phyloP scores from a whole-genome alignment of 92 coral and sea anemone genomes.

The Heteractis magnifica region DNA sequence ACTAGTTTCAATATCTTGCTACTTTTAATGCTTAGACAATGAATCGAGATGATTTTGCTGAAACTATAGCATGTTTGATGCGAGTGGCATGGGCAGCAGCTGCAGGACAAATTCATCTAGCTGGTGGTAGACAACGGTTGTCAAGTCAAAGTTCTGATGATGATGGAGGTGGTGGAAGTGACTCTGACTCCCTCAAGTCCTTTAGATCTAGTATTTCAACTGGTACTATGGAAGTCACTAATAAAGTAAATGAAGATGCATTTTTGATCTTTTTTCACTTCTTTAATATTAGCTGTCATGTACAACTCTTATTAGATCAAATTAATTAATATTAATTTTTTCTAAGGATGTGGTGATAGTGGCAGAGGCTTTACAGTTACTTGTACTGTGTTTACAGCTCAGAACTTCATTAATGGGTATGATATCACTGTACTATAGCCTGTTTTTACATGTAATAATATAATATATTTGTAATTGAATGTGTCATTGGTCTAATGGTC shows the following conservation, averaged over 20 bases:
- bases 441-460: no score
- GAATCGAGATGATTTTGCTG: constrained; percentile 91
- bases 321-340: not conserved
- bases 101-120: constrained; percentile 79
- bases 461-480: no score
- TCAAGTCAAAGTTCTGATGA: constrained; percentile 91
- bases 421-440: not conserved
- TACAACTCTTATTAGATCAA: not conserved
- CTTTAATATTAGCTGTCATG: not conserved
- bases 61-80: constrained; percentile 89
- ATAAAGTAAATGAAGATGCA: constrained; percentile 45
- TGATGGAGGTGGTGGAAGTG: constrained; percentile 75
- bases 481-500: no score
- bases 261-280: not conserved
- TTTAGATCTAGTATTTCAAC: constrained; percentile 69
- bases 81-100: constrained; percentile 98
- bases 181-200: constrained; percentile 81
- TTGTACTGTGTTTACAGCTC: constrained; percentile 81
- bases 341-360: constrained; percentile 82
- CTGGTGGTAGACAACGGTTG: constrained; percentile 86
- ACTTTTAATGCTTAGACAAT: constrained; percentile 56
- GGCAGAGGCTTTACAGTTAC: constrained; percentile 80
- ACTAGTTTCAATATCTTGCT: not conserved
- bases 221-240: constrained; percentile 73
- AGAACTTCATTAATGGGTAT: constrained; percentile 83